These are phyloP conservation scores for Lepidocyrtinus sp. DNA, from an alignment of 2,888 invertebrate species.

Conservation along the genomic window DNA sequence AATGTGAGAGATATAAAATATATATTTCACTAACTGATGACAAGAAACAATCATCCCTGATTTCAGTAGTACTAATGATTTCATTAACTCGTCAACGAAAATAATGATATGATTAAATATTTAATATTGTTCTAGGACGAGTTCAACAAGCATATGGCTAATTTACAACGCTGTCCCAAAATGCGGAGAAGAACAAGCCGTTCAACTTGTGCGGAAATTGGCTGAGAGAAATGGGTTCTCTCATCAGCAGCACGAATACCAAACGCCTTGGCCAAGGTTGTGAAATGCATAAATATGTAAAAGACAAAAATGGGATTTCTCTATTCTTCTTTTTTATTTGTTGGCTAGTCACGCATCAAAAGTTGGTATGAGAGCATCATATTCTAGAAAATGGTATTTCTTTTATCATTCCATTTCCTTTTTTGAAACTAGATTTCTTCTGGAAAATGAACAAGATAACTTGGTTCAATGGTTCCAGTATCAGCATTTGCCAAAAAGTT, in stretches of 20 bases:
- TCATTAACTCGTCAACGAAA: not conserved
- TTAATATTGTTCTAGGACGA: slow-evolving; percentile 57
- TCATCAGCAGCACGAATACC: slow-evolving; percentile 72
- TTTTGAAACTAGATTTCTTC: slow-evolving; percentile 71
- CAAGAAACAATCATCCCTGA: not conserved
- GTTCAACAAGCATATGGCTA: slow-evolving; percentile 71
- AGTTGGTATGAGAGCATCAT: not conserved
- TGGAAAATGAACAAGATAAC: slow-evolving; percentile 74
- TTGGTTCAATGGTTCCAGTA: slow-evolving; percentile 70
- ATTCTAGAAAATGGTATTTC: not conserved
- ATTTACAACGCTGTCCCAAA: slow-evolving; percentile 78
- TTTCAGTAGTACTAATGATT: too few relatives aligned
- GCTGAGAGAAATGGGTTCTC: slow-evolving; percentile 77
- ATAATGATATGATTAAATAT: not conserved
- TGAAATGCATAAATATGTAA: too few relatives aligned
- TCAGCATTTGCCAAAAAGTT: slow-evolving; percentile 74
- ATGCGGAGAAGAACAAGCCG: slow-evolving; percentile 77
- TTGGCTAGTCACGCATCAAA: not conserved
- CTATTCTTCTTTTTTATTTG: not conserved
- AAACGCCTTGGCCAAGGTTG: slow-evolving; percentile 70
- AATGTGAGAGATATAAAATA: too few relatives aligned
- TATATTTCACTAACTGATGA: too few relatives aligned
- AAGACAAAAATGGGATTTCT: not conserved
- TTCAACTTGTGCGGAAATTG: slow-evolving; percentile 77
- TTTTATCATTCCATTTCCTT: not conserved